phyloP scores from a whole-genome alignment of 2,797 vertebrate genomes.

The Xiphophorus birchmanni region DNA sequence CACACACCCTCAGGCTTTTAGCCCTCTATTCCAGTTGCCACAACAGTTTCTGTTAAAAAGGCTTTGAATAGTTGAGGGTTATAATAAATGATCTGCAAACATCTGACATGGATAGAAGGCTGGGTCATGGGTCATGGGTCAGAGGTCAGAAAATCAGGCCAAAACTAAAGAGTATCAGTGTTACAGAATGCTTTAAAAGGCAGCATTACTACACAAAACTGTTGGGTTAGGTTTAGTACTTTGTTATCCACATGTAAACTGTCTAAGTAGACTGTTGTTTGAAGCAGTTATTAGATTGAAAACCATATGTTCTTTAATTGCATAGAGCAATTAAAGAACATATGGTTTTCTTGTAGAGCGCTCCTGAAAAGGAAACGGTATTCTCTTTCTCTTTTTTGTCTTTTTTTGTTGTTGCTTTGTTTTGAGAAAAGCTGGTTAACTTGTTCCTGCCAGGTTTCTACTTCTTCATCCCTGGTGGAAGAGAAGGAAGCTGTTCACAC shows the following conservation, averaged over 20 bases:
- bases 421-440: background rate
- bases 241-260: background rate
- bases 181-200: background rate
- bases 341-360: no score
- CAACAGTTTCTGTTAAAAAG: background rate
- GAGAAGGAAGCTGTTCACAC: conserved; percentile 81
- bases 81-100: background rate
- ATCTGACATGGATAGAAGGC: background rate
- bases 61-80: background rate
- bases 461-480: conserved; percentile 87
- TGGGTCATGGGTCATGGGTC: background rate
- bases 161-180: background rate
- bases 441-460: conserved; percentile 85
- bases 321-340: no score
- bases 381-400: background rate
- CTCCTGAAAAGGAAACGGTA: background rate
- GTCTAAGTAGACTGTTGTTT: background rate
- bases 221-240: background rate
- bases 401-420: background rate
- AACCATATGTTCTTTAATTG: background rate
- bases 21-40: background rate
- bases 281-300: background rate
- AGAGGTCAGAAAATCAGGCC: background rate
- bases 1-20: background rate
- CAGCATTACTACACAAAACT: background rate